These are phyloP conservation scores for Acanthis flammea DNA, from an alignment of 2,797 vertebrate genomes.

Conservation along the genomic window DNA sequence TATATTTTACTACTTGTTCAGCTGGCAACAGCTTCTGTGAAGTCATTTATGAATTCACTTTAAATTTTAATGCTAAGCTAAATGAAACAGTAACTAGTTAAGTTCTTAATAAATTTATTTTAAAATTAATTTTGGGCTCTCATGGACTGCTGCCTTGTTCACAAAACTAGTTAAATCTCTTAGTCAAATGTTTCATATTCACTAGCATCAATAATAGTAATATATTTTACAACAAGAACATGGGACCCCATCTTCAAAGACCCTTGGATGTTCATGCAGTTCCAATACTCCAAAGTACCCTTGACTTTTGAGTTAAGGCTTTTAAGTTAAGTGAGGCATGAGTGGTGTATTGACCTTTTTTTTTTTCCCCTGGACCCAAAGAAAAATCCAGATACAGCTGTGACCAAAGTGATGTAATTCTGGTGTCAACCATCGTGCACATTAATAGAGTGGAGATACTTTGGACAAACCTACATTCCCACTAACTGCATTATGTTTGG, in stretches of 20 bases:
- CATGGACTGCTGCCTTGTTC: background rate
- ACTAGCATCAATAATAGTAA: background rate
- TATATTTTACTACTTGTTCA: slow-evolving; percentile 12
- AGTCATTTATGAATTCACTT: background rate
- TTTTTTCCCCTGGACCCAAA: background rate
- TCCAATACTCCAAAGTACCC: background rate
- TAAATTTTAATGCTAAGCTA: background rate
- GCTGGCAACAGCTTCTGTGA: background rate
- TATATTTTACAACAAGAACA: background rate
- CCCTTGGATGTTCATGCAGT: background rate
- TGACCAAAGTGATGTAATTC: background rate
- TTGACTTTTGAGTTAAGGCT: background rate
- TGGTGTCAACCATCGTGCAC: background rate
- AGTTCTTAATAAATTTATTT: background rate
- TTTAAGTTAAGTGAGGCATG: background rate
- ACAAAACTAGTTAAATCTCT: background rate
- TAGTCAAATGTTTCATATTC: background rate
- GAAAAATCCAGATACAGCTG: background rate
- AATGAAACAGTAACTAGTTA: background rate
- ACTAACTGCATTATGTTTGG: background rate
- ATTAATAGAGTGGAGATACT: background rate
- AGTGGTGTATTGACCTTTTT: background rate
- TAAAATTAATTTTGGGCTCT: background rate
- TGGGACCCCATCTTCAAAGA: background rate
- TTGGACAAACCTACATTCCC: background rate